Percentiles rank a stretch among this genome's conserved stretches.
Conservation (phyloP, 1,140 invertebrate species). For the Drosophila pseudoananassae region DNA sequence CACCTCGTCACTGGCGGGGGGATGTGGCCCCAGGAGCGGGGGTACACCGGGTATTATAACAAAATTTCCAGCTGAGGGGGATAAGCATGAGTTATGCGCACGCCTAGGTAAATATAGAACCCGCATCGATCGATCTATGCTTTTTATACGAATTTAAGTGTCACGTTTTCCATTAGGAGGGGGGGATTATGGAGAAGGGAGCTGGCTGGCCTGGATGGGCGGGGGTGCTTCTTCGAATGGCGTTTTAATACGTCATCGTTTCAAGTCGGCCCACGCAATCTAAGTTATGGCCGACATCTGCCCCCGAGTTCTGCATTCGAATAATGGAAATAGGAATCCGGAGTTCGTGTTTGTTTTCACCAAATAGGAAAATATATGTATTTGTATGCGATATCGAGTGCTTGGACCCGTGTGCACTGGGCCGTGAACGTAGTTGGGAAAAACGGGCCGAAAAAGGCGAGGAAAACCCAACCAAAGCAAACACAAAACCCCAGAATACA, state of each 20-base stretch:
- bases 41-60: slow-evolving; percentile 45
- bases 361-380: slow-evolving; percentile 48
- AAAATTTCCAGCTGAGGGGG: slow-evolving; percentile 45
- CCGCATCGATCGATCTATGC: slow-evolving; percentile 77
- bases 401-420: slow-evolving; percentile 57
- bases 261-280: slow-evolving; percentile 72
- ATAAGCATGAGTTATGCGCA: slow-evolving; percentile 77
- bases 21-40: not conserved
- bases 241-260: slow-evolving; percentile 81
- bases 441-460: slow-evolving; percentile 48
- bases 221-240: slow-evolving; percentile 47
- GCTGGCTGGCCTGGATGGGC: not conserved
- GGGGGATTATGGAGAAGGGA: slow-evolving; percentile 7
- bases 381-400: slow-evolving; percentile 22
- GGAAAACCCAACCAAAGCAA: slow-evolving; percentile 42
- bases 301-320: slow-evolving; percentile 57
- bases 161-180: slow-evolving; percentile 58
- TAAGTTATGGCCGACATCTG: slow-evolving; percentile 78
- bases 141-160: slow-evolving; percentile 81
- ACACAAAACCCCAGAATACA: slow-evolving; percentile 37
- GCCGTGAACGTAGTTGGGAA: slow-evolving; percentile 61
- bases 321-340: slow-evolving; percentile 55
- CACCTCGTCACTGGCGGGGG: slow-evolving; percentile 54
- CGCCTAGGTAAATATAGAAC: slow-evolving; percentile 78
- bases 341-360: slow-evolving; percentile 78